Percentiles rank a stretch among this genome's conserved stretches.
phyloP scores from a whole-genome alignment of 2,888 invertebrate species.

The Leptothorax acervorum region DNA sequence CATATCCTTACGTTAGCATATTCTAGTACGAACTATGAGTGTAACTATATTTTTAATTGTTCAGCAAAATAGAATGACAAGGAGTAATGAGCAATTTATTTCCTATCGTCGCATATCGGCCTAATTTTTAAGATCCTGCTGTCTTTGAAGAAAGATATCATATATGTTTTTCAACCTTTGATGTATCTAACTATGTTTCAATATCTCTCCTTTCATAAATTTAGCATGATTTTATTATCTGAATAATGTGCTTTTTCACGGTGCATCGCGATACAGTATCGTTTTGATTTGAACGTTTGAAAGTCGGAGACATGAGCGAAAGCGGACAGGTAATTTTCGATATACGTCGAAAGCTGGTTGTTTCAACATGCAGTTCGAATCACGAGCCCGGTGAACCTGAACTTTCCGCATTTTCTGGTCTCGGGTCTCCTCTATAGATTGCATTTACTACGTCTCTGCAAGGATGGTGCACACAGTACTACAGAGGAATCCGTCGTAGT shows the following conservation, averaged over 20 bases:
- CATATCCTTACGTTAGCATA: not conserved
- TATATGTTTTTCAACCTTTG: not conserved
- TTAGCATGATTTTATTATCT: not conserved
- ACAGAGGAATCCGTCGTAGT: constrained; percentile 9
- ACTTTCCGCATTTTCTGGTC: constrained; percentile 9
- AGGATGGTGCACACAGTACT: not conserved
- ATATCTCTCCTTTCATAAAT: not conserved
- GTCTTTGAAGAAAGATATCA: not conserved
- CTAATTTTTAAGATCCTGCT: not conserved
- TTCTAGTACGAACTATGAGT: not conserved
- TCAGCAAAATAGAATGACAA: not conserved
- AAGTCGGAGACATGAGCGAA: not conserved
- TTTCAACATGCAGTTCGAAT: constrained; percentile 2
- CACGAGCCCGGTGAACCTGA: not conserved
- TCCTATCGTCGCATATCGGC: not conserved
- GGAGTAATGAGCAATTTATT: not conserved
- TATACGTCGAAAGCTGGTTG: not conserved
- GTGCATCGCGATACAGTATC: too few species aligned
- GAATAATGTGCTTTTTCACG: not conserved
- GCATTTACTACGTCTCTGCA: not conserved
- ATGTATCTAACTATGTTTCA: not conserved
- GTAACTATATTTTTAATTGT: not conserved
- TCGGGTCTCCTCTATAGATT: not conserved
- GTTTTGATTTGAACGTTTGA: constrained; percentile 7
- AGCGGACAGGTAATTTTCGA: not conserved